Conservation (phyloP, 2,113 vertebrate species). For the Antechinus flavipes region DNA sequence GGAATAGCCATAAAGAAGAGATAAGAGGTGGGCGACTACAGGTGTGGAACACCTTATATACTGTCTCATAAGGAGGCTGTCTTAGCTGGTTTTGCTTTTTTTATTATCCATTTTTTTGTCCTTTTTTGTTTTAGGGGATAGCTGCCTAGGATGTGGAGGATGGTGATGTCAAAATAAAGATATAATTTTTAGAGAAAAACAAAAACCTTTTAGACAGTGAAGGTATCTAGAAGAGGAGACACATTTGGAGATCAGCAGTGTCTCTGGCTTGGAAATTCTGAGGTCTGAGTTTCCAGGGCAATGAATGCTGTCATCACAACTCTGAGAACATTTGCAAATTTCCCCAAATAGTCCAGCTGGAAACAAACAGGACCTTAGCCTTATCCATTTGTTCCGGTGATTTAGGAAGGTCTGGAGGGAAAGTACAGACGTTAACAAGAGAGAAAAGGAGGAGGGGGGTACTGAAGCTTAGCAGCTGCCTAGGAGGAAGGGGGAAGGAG, state of each 20-base stretch:
- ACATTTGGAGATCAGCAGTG: not conserved
- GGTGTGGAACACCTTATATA: not conserved
- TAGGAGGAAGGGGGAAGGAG: not conserved
- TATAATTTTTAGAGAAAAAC: not conserved
- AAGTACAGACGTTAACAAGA: not conserved
- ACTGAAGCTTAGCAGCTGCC: not conserved
- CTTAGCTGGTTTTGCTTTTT: not conserved
- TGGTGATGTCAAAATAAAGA: not conserved
- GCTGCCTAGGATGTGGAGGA: not conserved
- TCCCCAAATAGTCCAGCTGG: not conserved
- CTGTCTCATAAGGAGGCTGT: not conserved
- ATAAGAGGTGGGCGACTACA: not conserved
- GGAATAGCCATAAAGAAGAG: not conserved
- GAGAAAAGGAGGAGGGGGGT: not conserved
- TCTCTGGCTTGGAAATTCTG: not conserved
- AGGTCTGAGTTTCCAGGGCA: not conserved
- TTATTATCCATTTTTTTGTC: not conserved
- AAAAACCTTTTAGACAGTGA: not conserved
- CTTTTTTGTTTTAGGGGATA: not conserved
- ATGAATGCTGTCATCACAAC: not conserved
- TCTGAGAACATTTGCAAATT: not conserved
- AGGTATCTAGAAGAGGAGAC: not conserved
- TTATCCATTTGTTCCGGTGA: not conserved
- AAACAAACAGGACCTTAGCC: not conserved
- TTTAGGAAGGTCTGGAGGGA: not conserved